Evolutionary conservation across 2,113 vertebrate genomes (phyloP).

Genomic region (Phycodurus eques): DNA sequence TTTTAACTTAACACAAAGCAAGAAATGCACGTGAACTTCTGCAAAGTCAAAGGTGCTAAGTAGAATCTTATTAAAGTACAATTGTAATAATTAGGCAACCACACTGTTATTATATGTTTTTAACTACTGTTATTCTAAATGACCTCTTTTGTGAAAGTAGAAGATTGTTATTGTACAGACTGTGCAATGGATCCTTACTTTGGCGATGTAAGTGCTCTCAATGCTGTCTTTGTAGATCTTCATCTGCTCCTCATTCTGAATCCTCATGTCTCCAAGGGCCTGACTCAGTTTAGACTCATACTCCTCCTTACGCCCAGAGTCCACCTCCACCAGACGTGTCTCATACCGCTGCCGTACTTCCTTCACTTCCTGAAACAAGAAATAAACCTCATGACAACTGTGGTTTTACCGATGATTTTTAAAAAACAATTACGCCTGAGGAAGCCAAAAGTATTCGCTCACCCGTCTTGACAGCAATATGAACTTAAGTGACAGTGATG

Average conservation of each 20-base stretch:
- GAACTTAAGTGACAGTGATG: no score
- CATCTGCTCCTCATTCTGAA: constrained; percentile 83
- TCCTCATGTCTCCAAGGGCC: constrained; percentile 80
- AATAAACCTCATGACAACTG: not conserved
- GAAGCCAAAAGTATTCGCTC: no score
- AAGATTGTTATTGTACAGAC: not conserved
- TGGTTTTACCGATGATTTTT: no score
- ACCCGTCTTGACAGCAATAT: no score
- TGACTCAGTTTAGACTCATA: constrained; percentile 83
- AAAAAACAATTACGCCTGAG: no score
- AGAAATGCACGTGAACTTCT: not conserved
- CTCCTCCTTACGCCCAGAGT: constrained; percentile 79
- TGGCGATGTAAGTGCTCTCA: constrained; percentile 77
- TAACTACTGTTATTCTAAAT: not conserved
- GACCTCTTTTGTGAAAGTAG: not conserved
- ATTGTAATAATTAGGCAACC: no score
- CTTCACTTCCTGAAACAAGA: constrained; percentile 79
- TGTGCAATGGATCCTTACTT: constrained; percentile 60
- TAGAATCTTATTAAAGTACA: no score
- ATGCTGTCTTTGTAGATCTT: constrained; percentile 82
- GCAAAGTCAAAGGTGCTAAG: no score
- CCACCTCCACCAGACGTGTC: constrained; percentile 78
- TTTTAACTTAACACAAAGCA: not conserved
- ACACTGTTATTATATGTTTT: no score
- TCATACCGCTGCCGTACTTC: constrained; percentile 79